Evolutionary conservation across 2,797 vertebrate species (phyloP), one percentile per base, ranked within the genome.

Genomic region (Calcarius lapponicus): DNA sequence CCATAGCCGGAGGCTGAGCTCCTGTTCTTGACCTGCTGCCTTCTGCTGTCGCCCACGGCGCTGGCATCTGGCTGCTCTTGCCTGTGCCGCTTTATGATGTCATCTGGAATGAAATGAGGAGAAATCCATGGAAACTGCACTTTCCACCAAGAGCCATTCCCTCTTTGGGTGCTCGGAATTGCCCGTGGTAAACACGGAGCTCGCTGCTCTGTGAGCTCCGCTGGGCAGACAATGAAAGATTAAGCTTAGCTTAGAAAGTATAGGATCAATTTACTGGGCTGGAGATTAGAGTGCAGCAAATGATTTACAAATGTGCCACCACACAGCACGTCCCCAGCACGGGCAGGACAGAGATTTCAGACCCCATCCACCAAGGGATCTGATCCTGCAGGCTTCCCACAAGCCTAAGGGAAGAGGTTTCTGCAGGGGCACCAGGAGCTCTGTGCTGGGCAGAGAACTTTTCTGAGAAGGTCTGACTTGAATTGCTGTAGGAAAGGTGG

Each of bases 81-180:
- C 94, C 95, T 96, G 81, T 97, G 98, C 61, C 96, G 96, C 50
- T 97, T 96, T 95, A 98, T 98, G 82, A 98, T 98, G 62, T 98
- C 98, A 96, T 98, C 98, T 99, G 89, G 40, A 97, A 92, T 1
- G 21, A 92, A 94, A 97, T 47, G 47, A 87, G 58, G 79, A 69
- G 29, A 92, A 86, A 51, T 29, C 38, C 78, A 62, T 29, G 31
- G 71, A 83, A 89, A 22, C 57, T 12, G 45, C 42, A 6, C 32
- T 66, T 88, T 45, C 57, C 31, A 74, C 56, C 66, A 21, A 5
- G 28, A 43, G 62, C 0, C 4, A 53, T 66, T 72, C 53, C 43
- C 62, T n/a, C 40, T 83, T 22, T 20, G 14, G 50, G 21, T 15
- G 69, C 32, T 66, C 8, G 25, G 36, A 17, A 65, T 24, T 47